Base-by-base conservation (phyloP, 1,140 invertebrate genomes). In the Cataglyphis hispanica region DNA sequence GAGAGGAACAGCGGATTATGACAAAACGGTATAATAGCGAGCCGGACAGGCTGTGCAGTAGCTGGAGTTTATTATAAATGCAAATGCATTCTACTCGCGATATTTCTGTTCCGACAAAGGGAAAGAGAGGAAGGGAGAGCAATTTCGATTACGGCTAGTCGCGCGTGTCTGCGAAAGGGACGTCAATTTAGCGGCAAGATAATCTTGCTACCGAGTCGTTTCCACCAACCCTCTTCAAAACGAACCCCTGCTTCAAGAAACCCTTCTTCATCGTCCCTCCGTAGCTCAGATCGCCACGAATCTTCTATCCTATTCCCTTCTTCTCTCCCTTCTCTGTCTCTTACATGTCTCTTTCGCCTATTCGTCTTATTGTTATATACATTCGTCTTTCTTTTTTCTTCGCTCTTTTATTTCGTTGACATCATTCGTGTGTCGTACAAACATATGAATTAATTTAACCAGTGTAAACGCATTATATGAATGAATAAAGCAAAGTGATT, bases 11-110 rank as follows among this genome's bases (percentile, higher is more conserved):
- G 19, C 16, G 25, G 34, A 80, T 83, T 83, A 83, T 37, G 46
- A 83, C 13, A 53, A 74, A 74, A 83, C 67, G 37, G 25, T 83
- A 46, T 83, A 83, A 61, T 46, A 74, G 40, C 40, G 43, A 50
- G 40, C 19, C 37, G 34, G 78, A 72, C 27, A 43, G n/a, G 13
- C 25, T 43, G 40, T 74, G 27, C 66, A 72, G 7, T 83, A 83
- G 11, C 37, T 40, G 46, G 25, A 27, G 66, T 66, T 80, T 83
- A 83, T 83, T 83, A 83, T 72, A 60, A 83, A 83, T 83, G 78
- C 67, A 61, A 83, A 83, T 83, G 78, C 67, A 74, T 74, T 83
- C 56, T 60, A 56, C 6, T 25, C 67, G 67, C 7, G 53, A 83
- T 83, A 83, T 74, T 80, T 72, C 67, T 74, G n/a, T 19, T 27